A percentile compares a stretch with the other conserved stretches of the same genome.
phyloP scores from a whole-genome alignment of 2,888 invertebrate species.

The Habrosyne pyritoides region DNA sequence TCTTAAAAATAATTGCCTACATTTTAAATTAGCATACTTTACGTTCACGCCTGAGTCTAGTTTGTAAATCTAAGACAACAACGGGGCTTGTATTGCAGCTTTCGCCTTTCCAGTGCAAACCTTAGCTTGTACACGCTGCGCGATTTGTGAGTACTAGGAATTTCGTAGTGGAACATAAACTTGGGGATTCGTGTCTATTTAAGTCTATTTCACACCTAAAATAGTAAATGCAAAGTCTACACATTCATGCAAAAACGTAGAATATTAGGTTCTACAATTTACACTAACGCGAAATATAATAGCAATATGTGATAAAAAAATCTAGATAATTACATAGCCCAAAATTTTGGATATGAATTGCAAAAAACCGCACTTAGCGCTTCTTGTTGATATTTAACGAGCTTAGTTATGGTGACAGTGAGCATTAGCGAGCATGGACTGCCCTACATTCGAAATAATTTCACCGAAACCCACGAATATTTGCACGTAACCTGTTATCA shows the following conservation, averaged over 20 bases:
- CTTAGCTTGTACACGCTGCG: not conserved
- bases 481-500: constrained; percentile 44
- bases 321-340: not conserved
- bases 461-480: constrained; percentile 36
- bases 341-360: not conserved
- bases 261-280: not conserved
- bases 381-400: constrained; percentile 14
- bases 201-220: not conserved
- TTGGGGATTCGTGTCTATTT: not conserved
- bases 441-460: constrained; percentile 31
- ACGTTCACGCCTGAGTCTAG: not conserved
- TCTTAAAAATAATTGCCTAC: constrained; percentile 1
- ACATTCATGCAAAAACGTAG: not conserved
- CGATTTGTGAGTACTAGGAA: constrained; percentile 1
- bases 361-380: not conserved
- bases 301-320: not conserved
- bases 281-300: not conserved
- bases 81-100: not conserved
- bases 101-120: not conserved
- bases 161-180: not conserved
- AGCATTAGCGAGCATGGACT: no score
- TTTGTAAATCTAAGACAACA: constrained; percentile 5
- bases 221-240: no score
- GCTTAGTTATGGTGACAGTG: no score
- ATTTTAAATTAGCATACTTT: constrained; percentile 4